Evolutionary conservation across 92 coral and sea anemone genomes (phyloP), one percentile per base, ranked within the genome.

Genomic region (Epizoanthus illoricatus): DNA sequence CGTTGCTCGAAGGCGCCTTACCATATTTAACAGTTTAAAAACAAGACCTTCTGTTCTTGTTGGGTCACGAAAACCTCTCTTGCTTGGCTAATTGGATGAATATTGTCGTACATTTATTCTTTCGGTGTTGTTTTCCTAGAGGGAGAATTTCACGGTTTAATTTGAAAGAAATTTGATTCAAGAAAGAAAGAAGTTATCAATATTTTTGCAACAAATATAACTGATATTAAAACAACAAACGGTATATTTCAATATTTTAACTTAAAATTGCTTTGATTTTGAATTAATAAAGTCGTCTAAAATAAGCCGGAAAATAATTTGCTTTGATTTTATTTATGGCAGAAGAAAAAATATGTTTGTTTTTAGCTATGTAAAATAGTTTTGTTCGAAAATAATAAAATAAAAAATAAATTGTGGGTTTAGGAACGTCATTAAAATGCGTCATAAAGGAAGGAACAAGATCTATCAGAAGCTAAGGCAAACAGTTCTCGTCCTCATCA

Each of bases 31-130:
- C 71, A 59, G 82, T 62, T 78, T n/a, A n/a, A n/a, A 78, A 78
- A 78, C 42, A 78, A 78, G n/a, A 70, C 70, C 59, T 78, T 42
- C 41, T 20, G 82, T 78, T 78, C 49, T 20, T 15, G 41, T 12
- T 41, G 57, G 82, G 71, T 78, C 82, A 78, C 82, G 82, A 43
- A 78, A 78, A 64, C 69, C 71, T 45, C 82, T 78, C 59, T 63
- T 63, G 82, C 43, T 47, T 63, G 56, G 67, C 64, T 63, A 76
- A 78, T 78, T 61, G 11, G 65, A 43, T 45, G 71, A 78, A 78
- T 78, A 78, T 63, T 61, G 82, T 12, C 80, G 49, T 24, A 17
- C 41, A 56, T 57, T 23, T 36, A 74, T 28, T 58, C 80, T 57
- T 68, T 19, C 43, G 19, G 55, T 20, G 41, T 39, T 72, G 52